phyloP scores from a whole-genome alignment of 92 coral and sea anemone species.

The Umimayanthus chanpuru region DNA sequence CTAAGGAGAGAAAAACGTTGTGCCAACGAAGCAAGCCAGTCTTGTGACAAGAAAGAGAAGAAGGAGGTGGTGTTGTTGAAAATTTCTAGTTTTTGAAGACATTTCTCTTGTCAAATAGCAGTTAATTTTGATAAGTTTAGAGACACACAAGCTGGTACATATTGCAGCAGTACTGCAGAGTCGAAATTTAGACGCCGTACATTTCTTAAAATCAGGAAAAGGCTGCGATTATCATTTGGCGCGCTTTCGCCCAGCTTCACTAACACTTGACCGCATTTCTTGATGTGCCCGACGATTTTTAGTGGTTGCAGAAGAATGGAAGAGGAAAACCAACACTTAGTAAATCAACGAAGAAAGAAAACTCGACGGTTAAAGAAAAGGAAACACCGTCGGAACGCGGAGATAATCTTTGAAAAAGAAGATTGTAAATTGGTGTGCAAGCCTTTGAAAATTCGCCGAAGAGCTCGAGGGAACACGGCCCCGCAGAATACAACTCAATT shows the following conservation, averaged over 20 bases:
- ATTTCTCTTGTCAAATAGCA: background rate
- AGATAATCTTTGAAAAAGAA: constrained; percentile 18
- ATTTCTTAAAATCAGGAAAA: background rate
- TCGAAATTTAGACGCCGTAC: background rate
- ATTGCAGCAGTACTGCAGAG: background rate
- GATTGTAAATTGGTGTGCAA: constrained; percentile 37
- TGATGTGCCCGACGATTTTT: constrained; percentile 35
- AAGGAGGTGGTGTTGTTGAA: background rate
- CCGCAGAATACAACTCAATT: constrained; percentile 98
- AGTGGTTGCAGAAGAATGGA: constrained; percentile 35
- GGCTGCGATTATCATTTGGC: background rate
- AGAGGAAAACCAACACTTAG: constrained; percentile 31
- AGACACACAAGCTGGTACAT: background rate
- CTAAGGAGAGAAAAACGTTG: constrained; percentile 25
- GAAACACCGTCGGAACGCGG: constrained; percentile 48
- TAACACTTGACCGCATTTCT: background rate
- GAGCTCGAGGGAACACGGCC: constrained; percentile 65
- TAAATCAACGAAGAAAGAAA: constrained; percentile 58
- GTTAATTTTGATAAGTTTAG: background rate
- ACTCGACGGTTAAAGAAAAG: constrained; percentile 78
- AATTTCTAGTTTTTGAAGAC: background rate
- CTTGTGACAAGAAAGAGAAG: background rate
- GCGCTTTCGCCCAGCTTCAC: constrained; percentile 12
- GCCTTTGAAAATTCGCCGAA: constrained; percentile 58
- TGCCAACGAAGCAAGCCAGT: constrained; percentile 25